Evolutionary conservation across 2,888 invertebrate species (phyloP).

Genomic region (Macrostomum cliftonense): DNA sequence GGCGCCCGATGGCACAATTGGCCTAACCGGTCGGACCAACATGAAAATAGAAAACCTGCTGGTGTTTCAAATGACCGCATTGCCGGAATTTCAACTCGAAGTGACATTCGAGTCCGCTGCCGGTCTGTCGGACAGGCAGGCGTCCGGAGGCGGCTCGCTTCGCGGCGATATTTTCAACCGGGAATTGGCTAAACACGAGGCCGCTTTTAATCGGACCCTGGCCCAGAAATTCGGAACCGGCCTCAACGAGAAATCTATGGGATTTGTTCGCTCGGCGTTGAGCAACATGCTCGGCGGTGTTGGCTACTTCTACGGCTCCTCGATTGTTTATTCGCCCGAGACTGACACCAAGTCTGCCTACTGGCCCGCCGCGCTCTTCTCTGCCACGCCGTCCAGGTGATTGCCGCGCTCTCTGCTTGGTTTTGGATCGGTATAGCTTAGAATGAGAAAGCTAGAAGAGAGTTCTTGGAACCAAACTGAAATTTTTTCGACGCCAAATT

Average conservation of each 20-base stretch:
- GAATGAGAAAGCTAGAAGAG: too few relatives aligned
- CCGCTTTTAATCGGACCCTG: not conserved
- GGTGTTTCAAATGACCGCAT: slow-evolving; percentile 5
- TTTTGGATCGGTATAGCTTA: too few relatives aligned
- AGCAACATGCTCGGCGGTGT: slow-evolving; percentile 88
- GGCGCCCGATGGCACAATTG: slow-evolving; percentile 22
- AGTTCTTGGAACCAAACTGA: too few relatives aligned
- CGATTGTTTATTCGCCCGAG: slow-evolving; percentile 47
- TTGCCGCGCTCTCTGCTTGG: too few relatives aligned
- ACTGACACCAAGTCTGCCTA: slow-evolving; percentile 63
- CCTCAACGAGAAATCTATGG: slow-evolving; percentile 30
- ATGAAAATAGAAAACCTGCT: slow-evolving; percentile 11
- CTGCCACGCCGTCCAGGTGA: slow-evolving; percentile 70
- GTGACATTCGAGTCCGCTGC: slow-evolving; percentile 54
- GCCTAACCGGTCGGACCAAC: slow-evolving; percentile 15
- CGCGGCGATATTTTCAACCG: slow-evolving; percentile 50
- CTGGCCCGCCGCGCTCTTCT: slow-evolving; percentile 75
- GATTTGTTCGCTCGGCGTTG: slow-evolving; percentile 62
- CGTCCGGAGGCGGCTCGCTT: slow-evolving; percentile 34
- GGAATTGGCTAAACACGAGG: slow-evolving; percentile 22
- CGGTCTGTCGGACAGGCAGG: slow-evolving; percentile 44
- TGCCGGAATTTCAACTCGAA: slow-evolving; percentile 6
- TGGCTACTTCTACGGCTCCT: slow-evolving; percentile 84
- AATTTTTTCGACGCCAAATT: too few relatives aligned
- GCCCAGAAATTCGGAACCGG: too few relatives aligned